Evolutionary conservation across 1,140 invertebrate genomes (phyloP), one percentile per base, ranked within the genome.

Genomic region (Papilio polyxenes): DNA sequence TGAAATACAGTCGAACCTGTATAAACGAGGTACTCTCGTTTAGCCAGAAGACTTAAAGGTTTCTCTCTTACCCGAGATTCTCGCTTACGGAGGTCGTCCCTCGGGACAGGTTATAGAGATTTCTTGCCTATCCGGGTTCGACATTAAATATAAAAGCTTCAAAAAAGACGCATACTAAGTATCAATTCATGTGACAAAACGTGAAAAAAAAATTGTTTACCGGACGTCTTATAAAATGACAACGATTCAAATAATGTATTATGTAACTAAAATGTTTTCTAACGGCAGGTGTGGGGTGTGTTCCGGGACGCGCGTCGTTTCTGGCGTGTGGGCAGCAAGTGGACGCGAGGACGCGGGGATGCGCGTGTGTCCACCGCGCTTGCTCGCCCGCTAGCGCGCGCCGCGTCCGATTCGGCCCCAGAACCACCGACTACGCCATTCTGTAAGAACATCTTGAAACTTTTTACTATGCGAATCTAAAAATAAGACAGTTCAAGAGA

Each of bases 291-390:
- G 3, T 96, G 95, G 92, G 93, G 95, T 4, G 96, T 97, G 3
- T 97, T 97, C 86, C 94, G 95, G 20, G 96, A 97, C 84, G 95
- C 96, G 6, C 96, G 96, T 75, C 95, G 96, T 1, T 96, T 96
- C 85, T 97, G 96, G 96, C 95, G 96, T 20, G 95, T 96, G 1
- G 95, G 96, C 83, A 96, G 89, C 81, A 97, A 96, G 90, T 96
- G 95, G 89, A 95, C 96, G 23, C 85, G 88, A 2, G 88, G 85
- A 0, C 87, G 89, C 8, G 49, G 78, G 2, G 89, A 90, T 3
- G 62, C 82, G 0, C 89, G 88, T 40, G 72, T 85, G 23, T 86
- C 87, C 1, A 56, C 87, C 7, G 83, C 88, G 2, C 83, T 91
- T 51, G 84, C 86, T 8, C 87, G 92, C 9, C 88, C 92, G 5